phyloP scores from a whole-genome alignment of 1,140 invertebrate species.

The Brevipalpus yothersi region DNA sequence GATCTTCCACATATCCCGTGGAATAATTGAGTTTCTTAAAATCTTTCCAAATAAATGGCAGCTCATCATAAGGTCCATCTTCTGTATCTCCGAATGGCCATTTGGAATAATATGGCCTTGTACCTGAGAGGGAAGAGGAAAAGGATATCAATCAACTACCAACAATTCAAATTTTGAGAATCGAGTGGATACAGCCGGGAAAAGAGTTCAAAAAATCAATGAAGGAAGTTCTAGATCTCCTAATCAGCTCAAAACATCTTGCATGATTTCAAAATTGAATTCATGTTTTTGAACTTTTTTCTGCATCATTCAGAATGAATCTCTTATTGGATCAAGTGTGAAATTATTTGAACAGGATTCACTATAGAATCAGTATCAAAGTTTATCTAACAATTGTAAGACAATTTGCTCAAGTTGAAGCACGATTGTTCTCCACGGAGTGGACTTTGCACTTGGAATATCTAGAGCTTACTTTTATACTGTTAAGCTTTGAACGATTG shows the following conservation, averaged over 20 bases:
- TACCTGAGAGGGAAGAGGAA: not conserved
- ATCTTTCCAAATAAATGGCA: slow-evolving; percentile 17
- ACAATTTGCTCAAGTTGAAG: not conserved
- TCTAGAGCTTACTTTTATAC: not conserved
- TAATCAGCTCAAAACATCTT: too few species aligned
- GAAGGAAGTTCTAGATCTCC: not conserved
- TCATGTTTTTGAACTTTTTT: not conserved
- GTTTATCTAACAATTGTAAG: not conserved
- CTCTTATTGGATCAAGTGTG: not conserved
- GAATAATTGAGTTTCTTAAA: slow-evolving; percentile 36
- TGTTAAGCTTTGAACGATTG: not conserved
- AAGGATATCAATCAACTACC: not conserved
- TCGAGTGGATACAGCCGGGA: not conserved
- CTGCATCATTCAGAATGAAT: not conserved
- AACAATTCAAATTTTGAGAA: not conserved
- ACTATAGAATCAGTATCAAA: not conserved
- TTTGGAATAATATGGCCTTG: not conserved
- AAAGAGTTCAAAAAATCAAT: not conserved
- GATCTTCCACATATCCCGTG: slow-evolving; percentile 54
- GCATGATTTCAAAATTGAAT: not conserved
- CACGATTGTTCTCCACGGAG: too few species aligned
- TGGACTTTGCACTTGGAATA: too few species aligned
- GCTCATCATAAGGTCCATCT: slow-evolving; percentile 2
- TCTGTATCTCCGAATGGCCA: not conserved
- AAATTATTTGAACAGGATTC: not conserved